Evolutionary conservation across 2,797 vertebrate genomes (phyloP), one percentile per base, ranked within the genome.

Genomic region (Sebastes melanostomus): DNA sequence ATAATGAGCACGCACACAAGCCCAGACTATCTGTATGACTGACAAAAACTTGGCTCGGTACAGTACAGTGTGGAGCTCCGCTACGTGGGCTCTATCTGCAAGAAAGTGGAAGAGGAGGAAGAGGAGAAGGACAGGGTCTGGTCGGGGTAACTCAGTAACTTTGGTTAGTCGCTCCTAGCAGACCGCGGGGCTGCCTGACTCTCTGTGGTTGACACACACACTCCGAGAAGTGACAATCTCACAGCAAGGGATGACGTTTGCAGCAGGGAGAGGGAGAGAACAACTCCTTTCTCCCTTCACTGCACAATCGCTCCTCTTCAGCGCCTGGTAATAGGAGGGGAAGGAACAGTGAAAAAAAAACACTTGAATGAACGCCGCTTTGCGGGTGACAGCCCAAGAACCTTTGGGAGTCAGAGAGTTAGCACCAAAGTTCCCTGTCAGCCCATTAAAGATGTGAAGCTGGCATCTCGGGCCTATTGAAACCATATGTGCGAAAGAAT

Each of bases 401-500:
- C 95, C 95, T 98, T 94, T 96, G 95, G 95, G 96, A 97, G 97
- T 98, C 97, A 95, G 96, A 97, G 96, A 97, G 97, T 97, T 98
- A 97, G 97, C 96, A 96, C 96, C 96, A 96, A 95, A 95, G 96
- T 97, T 97, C 96, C 96, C 96, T 97, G 97, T 98, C 98, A 99
- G 97, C 96, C 98, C 96, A 98, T 99, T 99, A 99, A 98, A 96
- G 97, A 98, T 96, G 96, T 96, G 96, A 97, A 96, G 96, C 96
- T 98, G 97, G 97, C 97, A 97, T 97, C 96, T 95, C 75, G 93
- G 92, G 92, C 94, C 96, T 98, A 99, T 99, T 99, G 96, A 96
- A 99, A 99, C 97, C 98, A 99, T 97, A 96, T 99, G 98, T 97
- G 97, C 88, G 73, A 95, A 98, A 96, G 97, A 99, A 99, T 99